Evolutionary conservation across 2,797 vertebrate species (phyloP).

Genomic region (Sebastes paucispinis): DNA sequence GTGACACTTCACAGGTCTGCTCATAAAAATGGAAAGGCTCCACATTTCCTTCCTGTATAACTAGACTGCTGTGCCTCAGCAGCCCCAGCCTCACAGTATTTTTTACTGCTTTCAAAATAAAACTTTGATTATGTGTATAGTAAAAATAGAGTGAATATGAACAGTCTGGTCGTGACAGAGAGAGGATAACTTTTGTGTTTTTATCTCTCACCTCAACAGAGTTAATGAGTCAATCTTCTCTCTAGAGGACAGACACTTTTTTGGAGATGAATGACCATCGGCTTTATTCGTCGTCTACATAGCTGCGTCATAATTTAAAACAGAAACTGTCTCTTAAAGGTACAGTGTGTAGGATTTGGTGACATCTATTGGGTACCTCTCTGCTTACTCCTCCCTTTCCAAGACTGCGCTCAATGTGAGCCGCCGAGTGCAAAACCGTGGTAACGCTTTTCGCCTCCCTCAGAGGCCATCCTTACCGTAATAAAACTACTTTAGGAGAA

Average conservation of each 20-base stretch:
- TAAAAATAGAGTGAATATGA: not conserved
- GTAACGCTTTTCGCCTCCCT: no score
- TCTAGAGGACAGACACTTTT: not conserved
- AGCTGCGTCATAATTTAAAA: not conserved
- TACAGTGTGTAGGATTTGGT: not conserved
- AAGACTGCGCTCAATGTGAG: no score
- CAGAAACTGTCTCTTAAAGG: not conserved
- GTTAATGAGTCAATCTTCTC: not conserved
- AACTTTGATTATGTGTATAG: not conserved
- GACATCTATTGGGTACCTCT: no score
- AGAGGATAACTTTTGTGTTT: not conserved
- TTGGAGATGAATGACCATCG: not conserved
- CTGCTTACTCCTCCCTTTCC: no score
- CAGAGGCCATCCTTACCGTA: no score
- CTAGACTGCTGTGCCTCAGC: not conserved
- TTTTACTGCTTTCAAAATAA: slow-evolving; percentile 9
- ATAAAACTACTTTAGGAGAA: no score
- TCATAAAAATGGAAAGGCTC: slow-evolving; percentile 20
- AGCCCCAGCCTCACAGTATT: not conserved
- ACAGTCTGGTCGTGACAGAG: not conserved
- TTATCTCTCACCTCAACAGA: not conserved
- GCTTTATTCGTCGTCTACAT: not conserved
- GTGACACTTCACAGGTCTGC: slow-evolving; percentile 28
- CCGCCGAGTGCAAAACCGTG: no score
- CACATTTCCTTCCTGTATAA: not conserved